Base-by-base conservation (phyloP, 2,888 invertebrate genomes). In the Ennomos erosarius region DNA sequence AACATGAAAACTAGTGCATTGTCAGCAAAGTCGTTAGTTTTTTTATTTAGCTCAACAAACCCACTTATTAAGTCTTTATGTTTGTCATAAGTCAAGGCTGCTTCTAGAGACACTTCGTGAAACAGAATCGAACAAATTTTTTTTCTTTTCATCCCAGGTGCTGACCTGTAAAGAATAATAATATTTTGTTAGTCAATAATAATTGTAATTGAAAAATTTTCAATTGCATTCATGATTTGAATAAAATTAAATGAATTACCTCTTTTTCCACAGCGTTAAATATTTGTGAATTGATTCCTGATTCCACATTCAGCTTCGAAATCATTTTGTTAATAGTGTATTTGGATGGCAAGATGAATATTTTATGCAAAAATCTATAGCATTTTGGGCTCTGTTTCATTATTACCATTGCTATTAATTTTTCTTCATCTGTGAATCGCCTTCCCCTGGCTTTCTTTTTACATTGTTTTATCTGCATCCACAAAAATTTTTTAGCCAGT, bases 1-100 rank as follows among this genome's bases (percentile, higher is more conserved):
- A 65, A 8, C 59, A 65, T 55, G 38, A 65, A 62, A 6, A 56
- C 59, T 9, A 62, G 48, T 10, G 57, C 60, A 49, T 62, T 55
- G 38, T 62, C 62, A 36, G 62, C 59, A 55, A 47, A 58, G 10
- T 51, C 35, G 11, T 47, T 42, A 10, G 37, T 51, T 51, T 48
- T 54, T 46, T 50, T 34, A 10, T 54, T 43, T 34, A 55, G 36
- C 2, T 67, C 42, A 6, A 59, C 39, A 35, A 42, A 42, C 8
- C 43, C 26, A 47, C 47, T 37, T 8, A 47, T 47, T n/a, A 8
- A 10, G 9, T 48, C 38, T 10, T 26, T 48, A 33, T 48, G 16
- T 10, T 33, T 42, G 54, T 64, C 1, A 48, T 38, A 48, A 1
- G 13, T 33, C 10, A 48, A 8, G 9, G 50, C 35, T 10, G 50